phyloP scores from a whole-genome alignment of 2,797 vertebrate species.

The Fratercula arctica region DNA sequence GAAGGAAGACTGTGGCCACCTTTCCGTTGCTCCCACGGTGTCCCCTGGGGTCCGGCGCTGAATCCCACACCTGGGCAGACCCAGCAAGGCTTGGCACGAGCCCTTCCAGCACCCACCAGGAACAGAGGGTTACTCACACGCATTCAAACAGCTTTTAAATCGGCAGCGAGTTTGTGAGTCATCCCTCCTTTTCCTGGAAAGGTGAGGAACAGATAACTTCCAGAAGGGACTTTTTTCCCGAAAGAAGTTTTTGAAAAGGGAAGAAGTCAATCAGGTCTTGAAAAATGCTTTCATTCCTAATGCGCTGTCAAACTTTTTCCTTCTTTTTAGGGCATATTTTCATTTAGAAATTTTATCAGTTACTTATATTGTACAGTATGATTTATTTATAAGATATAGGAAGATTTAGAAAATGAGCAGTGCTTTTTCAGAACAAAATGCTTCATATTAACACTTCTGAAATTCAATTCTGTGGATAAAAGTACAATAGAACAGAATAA shows the following conservation, averaged over 20 bases:
- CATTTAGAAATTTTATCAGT: not conserved
- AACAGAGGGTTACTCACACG: not conserved
- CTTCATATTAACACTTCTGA: not conserved
- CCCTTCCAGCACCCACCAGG: not conserved
- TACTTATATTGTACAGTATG: not conserved
- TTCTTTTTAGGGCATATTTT: not conserved
- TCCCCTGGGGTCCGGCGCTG: fast-evolving
- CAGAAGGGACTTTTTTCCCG: not conserved
- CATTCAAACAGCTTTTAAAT: not conserved
- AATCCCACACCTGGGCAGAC: not conserved
- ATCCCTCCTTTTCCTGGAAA: not conserved
- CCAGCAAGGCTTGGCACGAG: not conserved
- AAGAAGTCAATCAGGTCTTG: not conserved
- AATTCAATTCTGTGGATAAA: not conserved
- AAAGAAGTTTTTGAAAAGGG: not conserved
- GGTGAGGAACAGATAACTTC: not conserved
- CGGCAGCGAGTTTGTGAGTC: not conserved
- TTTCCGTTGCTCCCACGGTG: not conserved
- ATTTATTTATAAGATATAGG: not conserved
- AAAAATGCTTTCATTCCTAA: not conserved
- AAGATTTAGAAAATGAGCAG: not conserved
- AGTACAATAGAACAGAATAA: not conserved
- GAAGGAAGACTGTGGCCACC: not conserved
- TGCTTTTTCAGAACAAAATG: not conserved
- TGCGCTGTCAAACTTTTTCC: not conserved